Evolutionary conservation across 2,888 invertebrate genomes (phyloP), one percentile per base, ranked within the genome.

Genomic region (Monoplex corrugatus): DNA sequence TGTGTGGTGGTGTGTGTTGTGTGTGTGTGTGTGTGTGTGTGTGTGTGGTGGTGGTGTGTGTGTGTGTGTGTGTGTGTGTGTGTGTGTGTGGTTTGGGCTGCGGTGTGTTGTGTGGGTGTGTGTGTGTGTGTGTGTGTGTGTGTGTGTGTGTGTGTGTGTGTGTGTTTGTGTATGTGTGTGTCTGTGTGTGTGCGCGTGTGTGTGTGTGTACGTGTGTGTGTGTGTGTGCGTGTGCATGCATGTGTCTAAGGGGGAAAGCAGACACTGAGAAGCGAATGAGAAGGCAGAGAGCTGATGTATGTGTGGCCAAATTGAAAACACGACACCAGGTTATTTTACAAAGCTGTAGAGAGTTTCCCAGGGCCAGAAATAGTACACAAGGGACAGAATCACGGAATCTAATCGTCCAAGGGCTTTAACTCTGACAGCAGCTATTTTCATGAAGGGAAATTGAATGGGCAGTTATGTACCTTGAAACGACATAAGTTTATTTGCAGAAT

Each of bases 191-290:
- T 19, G 72, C 28, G 72, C 28, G 72, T 72, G 72, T 72, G 72
- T 72, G 16, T 19, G 72, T 72, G 72, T 72, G 72, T 72, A 32
- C 28, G 72, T 72, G 72, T 72, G 72, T 72, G 72, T 72, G 72
- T 28, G 72, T 82, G 16, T 82, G 40, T 82, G 16, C 38, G 40
- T 40, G 35, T 38, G 82, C 38, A 43, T 13, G 82, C 35, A 35
- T 40, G 40, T 82, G 82, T 35, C 32, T 19, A 40, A 40, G 82
- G 0, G 82, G 23, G 40, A 40, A 35, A 16, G n/a, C 10, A 72
- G 10, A 23, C 5, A 23, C n/a, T 28, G 32, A 23, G 8, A 28
- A 10, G 16, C 32, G 72, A 23, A 16, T 5, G 6, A 10, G 8
- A 16, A 28, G n/a, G 72, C 6, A 72, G 72, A 72, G 28, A 16